Evolutionary conservation across 64 coral and sea anemone genomes (phyloP), one percentile per base, ranked within the genome.

Genomic region (Acropora yongei): DNA sequence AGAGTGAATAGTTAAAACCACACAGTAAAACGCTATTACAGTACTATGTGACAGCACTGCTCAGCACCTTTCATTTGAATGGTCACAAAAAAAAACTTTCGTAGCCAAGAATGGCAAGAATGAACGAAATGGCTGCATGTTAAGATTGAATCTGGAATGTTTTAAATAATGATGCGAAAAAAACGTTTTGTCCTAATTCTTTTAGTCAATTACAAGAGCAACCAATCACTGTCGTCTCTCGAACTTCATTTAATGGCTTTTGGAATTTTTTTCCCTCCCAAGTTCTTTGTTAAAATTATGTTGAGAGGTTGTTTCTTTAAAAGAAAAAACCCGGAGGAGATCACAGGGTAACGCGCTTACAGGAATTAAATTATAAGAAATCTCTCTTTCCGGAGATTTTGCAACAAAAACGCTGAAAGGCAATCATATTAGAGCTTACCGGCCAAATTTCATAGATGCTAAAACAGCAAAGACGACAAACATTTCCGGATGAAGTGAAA

Each of bases 351-450:
- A 67, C 40, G 43, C 46, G 20, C 44, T 85, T 85, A 49, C 82
- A 11, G 3, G 7, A 71, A 72, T 8, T 63, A 85, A 71, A 72
- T 71, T 71, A 71, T 30, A 71, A 1, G 17, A 72, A 43, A 85
- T 85, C 44, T 47, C 1, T 19, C 7, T 47, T 78, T 16, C 9
- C 40, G 8, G 74, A 76, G 40, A 7, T 30, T 42, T 9, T 0
- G 1, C 44, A n/a, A 12, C 75, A 14, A 13, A 18, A 44, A 18
- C 6, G 8, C 61, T 40, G 65, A 40, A 82, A 17, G 11, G 16
- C 65, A 85, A 85, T 72, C 82, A 71, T 10, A 19, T 85, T 85
- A 30, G 9, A 63, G 65, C 49, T 48, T 57, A 17, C 82, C 65
- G 16, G 58, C 18, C 47, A 71, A 17, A 71, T 49, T 82, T 69